Evolutionary conservation across 1,140 invertebrate species (phyloP), one percentile per base, ranked within the genome.

Genomic region (Heliconius himera): DNA sequence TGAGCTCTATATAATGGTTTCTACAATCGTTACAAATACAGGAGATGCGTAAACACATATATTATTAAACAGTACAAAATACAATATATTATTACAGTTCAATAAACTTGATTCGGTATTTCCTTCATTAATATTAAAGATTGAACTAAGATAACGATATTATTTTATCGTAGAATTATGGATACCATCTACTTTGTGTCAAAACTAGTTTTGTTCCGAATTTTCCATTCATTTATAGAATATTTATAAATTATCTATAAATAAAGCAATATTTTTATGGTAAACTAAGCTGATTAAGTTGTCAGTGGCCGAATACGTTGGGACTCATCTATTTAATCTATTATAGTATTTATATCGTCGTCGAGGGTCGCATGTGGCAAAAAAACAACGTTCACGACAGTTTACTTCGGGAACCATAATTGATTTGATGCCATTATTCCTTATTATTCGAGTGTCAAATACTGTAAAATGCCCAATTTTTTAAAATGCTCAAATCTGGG

Each of bases 211-310:
- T 66, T 66, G 3, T 29, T 66, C 26, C 22, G 26, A 66, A 60
- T 26, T 66, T 66, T 26, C 26, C 60, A 66, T 66, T 5, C 26
- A 66, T 66, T 66, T 29, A 29, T n/a, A 66, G 22, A 16, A 66
- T 66, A 66, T 13, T 29, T 29, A 66, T 29, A 70, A 70, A 46
- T 49, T 76, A 76, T 49, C 33, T 54, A 74, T 46, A 18, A 70
- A 56, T 46, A 18, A 74, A 56, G 60, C 9, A 66, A 66, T 66
- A 66, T 29, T 66, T 29, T 66, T 66, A 66, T 66, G 26, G 26
- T 13, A 66, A 66, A 26, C 20, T 87, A 88, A 89, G 81, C 82
- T 73, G 86, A 84, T 88, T 88, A 87, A 38, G 41, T 74, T 79
- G 84, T 87, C 82, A 88, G 83, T 73, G 83, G 82, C 83, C 83